Base-by-base conservation (phyloP, 2,113 vertebrate genomes). In the Trachemys scripta region DNA sequence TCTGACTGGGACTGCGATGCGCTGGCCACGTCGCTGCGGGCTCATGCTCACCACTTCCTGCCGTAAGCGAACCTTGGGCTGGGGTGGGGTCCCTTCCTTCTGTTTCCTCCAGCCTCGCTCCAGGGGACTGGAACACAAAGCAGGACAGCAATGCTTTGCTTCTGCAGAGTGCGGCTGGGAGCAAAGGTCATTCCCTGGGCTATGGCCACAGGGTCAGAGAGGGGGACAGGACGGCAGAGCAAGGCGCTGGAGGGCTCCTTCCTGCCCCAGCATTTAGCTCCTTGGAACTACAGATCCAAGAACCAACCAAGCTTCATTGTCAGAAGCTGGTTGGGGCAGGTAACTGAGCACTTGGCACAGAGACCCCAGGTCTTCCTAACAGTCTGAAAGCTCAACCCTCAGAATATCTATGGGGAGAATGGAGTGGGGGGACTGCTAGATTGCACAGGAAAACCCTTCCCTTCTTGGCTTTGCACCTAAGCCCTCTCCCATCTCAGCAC, bases 101-200 rank as follows among this genome's bases (percentile, higher is more conserved):
- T 98, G 98, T 97, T 99, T 99, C 85, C 99, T 98, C 99, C 99
- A 99, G 91, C 99, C 99, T 45, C 99, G 98, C 95, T 99, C 99
- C 96, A 99, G 97, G 59, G 99, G 99, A 82, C 99, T 99, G 96
- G 4, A 97, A 95, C 0, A 57, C 56, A 50, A 83, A 78, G 29
- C 1, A 1, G 17, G 22, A 75, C 38, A 87, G 50, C 50, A 25
- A 38, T 25, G 75, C 72, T 50, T 90, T 86, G 69, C 54, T 82
- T 59, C 87, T 14, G 7, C 16, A 38, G 1, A 45, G 76, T 56
- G 42, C 51, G 80, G 47, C 13, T 10, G 5, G 8, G 20, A 78
- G 56, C 24, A 92, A 1, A 80, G n/a, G 87, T 25, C 69, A 8
- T 35, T 3, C n/a, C 45, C 16, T 22, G 45, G 7, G 5, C 49